Percentiles rank a stretch among this genome's conserved stretches.
These are phyloP conservation scores for Hydropotes inermis DNA, from an alignment of 2,113 vertebrate species.

Conservation along the genomic window DNA sequence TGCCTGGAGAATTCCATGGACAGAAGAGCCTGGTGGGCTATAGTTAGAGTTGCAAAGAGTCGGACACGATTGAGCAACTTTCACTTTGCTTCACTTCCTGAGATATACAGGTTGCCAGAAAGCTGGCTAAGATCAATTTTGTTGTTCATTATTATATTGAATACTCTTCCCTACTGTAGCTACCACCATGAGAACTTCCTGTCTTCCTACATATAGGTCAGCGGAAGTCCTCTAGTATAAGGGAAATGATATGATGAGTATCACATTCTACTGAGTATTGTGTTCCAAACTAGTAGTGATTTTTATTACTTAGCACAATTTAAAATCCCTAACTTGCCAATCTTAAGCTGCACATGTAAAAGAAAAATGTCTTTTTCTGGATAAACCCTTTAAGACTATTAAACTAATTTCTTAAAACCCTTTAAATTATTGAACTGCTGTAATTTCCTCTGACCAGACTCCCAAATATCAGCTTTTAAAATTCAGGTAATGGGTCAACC, in stretches of 20 bases:
- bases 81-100: background rate
- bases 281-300: background rate
- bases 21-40: background rate
- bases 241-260: background rate
- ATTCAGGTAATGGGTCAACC: background rate
- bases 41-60: background rate
- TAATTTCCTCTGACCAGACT: background rate
- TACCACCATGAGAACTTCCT: background rate
- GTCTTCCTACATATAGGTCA: background rate
- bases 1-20: background rate
- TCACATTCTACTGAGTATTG: background rate
- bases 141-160: background rate
- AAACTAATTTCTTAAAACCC: background rate
- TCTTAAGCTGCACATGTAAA: background rate
- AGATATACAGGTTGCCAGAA: background rate
- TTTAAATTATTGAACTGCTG: background rate
- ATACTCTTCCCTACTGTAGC: background rate
- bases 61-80: background rate
- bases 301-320: slow-evolving; percentile 17
- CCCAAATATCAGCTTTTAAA: slow-evolving; percentile 20
- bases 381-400: background rate
- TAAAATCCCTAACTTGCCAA: slow-evolving; percentile 6
- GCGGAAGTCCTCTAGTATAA: background rate
- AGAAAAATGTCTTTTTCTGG: background rate
- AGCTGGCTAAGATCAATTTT: background rate